Conservation (phyloP, 1,140 invertebrate genomes). For the Chironomus tepperi region DNA sequence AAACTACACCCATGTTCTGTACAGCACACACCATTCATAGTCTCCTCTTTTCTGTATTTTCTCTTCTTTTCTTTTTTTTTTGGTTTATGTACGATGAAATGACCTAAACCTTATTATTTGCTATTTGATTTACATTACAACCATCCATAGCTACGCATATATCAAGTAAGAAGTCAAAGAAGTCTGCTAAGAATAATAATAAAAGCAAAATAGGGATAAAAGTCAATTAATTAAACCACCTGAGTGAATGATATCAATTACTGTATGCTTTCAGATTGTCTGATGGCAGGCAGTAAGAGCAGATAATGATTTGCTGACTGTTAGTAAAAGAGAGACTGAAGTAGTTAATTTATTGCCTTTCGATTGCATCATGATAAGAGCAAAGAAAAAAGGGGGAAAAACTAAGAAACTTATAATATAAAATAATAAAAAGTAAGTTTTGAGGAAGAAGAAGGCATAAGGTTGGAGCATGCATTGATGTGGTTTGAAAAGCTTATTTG, state of each 20-base stretch:
- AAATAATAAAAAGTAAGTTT: no score
- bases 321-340: neutral
- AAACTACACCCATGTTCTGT: no score
- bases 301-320: neutral
- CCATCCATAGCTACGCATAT: neutral
- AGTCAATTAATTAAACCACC: conserved; percentile 23
- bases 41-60: no score
- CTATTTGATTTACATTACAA: neutral
- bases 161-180: neutral
- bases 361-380: neutral
- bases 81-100: neutral
- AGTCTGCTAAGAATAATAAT: neutral
- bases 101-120: neutral
- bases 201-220: conserved; percentile 22
- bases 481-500: conserved; percentile 3
- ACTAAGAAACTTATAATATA: no score
- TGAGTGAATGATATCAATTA: conserved; percentile 24
- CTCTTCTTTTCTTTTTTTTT: no score
- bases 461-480: neutral
- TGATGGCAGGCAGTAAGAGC: conserved; percentile 10
- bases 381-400: no score
- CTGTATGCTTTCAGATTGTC: conserved; percentile 18
- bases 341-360: conserved; percentile 7
- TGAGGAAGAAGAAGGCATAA: neutral
- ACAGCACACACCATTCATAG: no score